Base-by-base conservation (phyloP, 2,888 invertebrate genomes). In the Smittia aterrima region DNA sequence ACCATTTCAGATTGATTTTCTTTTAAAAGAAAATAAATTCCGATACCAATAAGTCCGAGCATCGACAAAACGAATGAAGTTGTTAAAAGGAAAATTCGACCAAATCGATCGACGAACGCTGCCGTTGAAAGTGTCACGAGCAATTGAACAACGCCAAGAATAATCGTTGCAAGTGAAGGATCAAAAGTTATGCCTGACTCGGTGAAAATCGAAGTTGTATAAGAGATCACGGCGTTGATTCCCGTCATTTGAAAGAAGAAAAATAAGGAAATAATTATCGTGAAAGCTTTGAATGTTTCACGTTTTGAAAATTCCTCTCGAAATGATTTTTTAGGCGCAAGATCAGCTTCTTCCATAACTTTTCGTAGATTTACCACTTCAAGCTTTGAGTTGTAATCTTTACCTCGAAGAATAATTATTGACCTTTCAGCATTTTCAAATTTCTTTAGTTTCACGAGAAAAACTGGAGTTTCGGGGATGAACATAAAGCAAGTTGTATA, bases 211-310 rank as follows among this genome's bases (percentile, higher is more conserved):
- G 58, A 38, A 0, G 62, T 72, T 13, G 27, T 38, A 25, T 62
- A 72, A 13, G 58, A 72, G 0, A 62, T 4, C 7, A 72, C 20
- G 4, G 72, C 72, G 58, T 72, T 72, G 13, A 62, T 72, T 40
- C 72, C 72, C 1, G 38, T 22, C 62, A 62, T 38, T 72, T 72
- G 72, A 20, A 72, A 72, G 41, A 72, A 72, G 16, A 62, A 1
- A 7, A 58, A 62, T 9, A 40, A 7, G 13, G 13, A 38, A 0
- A 62, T 11, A n/a, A 72, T 53, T 1, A 72, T 72, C 11, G 58
- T 40, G 62, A 24, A 24, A n/a, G 72, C 72, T 24, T 64, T 58
- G 13, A 27, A 25, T 16, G 58, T 72, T 40, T 32, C 32, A 3
- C 4, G 32, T 9, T 32, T 32, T 3, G 4, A 6, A 9, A 32